Percentiles rank a stretch among this genome's conserved stretches.
Evolutionary conservation across 2,797 vertebrate genomes (phyloP).

Genomic region (Hippopotamyrus pictus): DNA sequence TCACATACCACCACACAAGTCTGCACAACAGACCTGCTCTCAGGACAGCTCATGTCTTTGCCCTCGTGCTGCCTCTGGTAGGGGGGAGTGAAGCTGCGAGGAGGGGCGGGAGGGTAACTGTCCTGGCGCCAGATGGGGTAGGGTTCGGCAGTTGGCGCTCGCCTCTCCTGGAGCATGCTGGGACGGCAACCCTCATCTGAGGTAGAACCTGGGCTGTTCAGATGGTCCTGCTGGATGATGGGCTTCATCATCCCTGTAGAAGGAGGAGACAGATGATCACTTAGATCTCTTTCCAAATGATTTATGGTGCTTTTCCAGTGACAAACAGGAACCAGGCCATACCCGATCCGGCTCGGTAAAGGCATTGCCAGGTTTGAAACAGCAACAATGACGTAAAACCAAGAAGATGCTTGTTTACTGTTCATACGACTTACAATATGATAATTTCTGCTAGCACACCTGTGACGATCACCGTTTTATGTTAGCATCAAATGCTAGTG

Average conservation of each 20-base stretch:
- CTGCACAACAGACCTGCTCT: conserved; percentile 64
- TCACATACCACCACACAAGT: not conserved
- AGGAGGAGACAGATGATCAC: not conserved
- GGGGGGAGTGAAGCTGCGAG: conserved; percentile 79
- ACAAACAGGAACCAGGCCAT: not conserved
- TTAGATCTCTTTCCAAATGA: not conserved
- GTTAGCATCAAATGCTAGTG: not conserved
- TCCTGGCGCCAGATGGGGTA: conserved; percentile 84
- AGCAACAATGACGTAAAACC: not conserved
- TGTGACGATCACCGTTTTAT: not conserved
- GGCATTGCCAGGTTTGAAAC: not conserved
- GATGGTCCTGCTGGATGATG: conserved; percentile 74
- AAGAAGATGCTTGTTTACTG: not conserved
- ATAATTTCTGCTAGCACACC: not conserved
- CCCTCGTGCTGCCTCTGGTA: conserved; percentile 76
- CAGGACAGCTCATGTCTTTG: conserved; percentile 60
- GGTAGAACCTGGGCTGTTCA: conserved; percentile 71
- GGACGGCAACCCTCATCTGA: conserved; percentile 77
- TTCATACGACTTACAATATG: not conserved
- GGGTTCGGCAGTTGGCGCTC: conserved; percentile 69
- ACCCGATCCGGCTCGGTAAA: not conserved
- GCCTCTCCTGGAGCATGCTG: conserved; percentile 72
- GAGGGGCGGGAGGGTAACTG: conserved; percentile 68
- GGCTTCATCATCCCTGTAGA: conserved; percentile 82
- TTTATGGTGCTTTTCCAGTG: not conserved